Base-by-base conservation (phyloP, 2,888 invertebrate species). In the Drosophila aldrichi region DNA sequence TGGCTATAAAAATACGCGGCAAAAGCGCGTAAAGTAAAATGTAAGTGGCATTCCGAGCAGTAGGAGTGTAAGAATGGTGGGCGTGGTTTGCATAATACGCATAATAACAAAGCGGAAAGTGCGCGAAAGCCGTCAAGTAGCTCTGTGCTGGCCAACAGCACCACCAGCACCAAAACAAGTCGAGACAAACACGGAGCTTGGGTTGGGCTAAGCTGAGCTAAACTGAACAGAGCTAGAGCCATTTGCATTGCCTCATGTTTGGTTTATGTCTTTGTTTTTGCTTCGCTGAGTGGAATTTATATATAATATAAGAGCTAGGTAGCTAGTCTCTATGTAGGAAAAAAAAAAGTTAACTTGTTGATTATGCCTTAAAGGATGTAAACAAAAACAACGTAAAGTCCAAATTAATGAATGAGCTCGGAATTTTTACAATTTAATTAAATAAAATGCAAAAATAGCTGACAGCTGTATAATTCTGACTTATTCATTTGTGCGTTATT, bases 71-170 rank as follows among this genome's bases (percentile, higher is more conserved):
- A 43, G 60, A 38, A 55, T 41, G 55, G 44, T 57, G 76, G 70
- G 78, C 63, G 69, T 79, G 73, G 83, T 70, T 70, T 74, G 76
- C 88, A 88, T 88, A 88, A 88, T 84, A 82, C 79, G 88, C 86
- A 83, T 82, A 88, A 88, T 88, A 83, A 88, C 83, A 88, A 82
- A 88, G 83, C 79, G 86, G 71, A 78, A 84, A 84, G 88, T 84
- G 86, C 70, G 83, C 70, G 70, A 86, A 85, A 78, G 78, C 78
- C 81, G 81, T 88, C 78, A 77, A 67, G 73, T 60, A 80, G 77
- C 2, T 70, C 63, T 20, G 48, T 6, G 58, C 29, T 46, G 46
- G 57, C 57, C 76, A 67, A 49, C 48, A 71, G 54, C 58, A 46
- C 25, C 54, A 40, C 22, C 54, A n/a, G 52, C 7, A 38, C 56